Conservation (phyloP, 2,888 invertebrate genomes). For the Leucophenga montana region DNA sequence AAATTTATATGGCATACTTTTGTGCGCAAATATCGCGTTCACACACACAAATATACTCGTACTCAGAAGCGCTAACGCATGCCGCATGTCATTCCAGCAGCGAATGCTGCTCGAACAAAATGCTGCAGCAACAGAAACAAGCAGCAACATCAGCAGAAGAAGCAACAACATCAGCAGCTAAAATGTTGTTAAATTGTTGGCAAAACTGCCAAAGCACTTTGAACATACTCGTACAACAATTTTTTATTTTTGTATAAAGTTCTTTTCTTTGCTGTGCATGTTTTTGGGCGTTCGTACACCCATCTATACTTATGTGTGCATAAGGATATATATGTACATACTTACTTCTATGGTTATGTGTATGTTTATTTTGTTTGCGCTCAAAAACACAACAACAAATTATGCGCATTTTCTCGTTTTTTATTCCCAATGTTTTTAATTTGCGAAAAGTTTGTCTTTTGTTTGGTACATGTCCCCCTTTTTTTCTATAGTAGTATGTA, state of each 20-base stretch:
- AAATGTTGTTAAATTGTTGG: constrained; percentile 57
- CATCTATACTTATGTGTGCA: too few relatives aligned
- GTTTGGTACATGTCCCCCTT: background rate
- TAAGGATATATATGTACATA: too few relatives aligned
- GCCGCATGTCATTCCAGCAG: constrained; percentile 1
- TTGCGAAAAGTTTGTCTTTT: constrained; percentile 4
- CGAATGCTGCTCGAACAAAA: too few relatives aligned
- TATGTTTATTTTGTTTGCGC: background rate
- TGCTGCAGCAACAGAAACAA: background rate
- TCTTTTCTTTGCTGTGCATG: background rate
- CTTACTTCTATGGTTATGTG: background rate
- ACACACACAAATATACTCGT: background rate
- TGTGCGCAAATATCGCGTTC: constrained; percentile 48
- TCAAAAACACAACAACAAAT: background rate
- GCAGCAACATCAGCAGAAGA: background rate
- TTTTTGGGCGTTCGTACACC: background rate
- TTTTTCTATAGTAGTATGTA: background rate
- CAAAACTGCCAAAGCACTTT: constrained; percentile 22
- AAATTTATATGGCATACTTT: constrained; percentile 49
- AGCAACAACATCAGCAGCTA: constrained; percentile 49
- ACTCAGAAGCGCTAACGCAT: constrained; percentile 21
- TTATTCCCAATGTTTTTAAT: background rate
- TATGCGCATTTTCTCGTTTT: constrained; percentile 12
- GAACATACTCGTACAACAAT: background rate
- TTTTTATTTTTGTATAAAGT: background rate